A percentile compares a stretch with the other conserved stretches of the same genome.
Conservation (phyloP, 1,140 invertebrate genomes). For the Adoxophyes honmai region DNA sequence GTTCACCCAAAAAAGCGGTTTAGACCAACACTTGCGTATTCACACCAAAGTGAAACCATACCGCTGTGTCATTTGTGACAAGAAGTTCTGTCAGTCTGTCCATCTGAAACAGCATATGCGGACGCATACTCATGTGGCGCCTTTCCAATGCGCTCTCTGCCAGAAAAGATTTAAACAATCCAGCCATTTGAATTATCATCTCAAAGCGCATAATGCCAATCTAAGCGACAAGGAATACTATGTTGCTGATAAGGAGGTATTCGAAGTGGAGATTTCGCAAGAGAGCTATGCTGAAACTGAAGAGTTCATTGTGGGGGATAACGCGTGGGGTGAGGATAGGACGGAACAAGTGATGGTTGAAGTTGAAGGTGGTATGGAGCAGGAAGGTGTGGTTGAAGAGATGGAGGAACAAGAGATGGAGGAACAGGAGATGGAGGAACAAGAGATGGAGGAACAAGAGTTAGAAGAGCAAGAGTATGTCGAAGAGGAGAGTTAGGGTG, state of each 20-base stretch:
- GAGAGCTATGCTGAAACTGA: not conserved
- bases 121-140: conserved; percentile 81
- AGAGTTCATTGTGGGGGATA: not conserved
- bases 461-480: too few relatives aligned
- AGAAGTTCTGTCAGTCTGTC: conserved; percentile 78
- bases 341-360: too few relatives aligned
- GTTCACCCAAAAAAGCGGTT: conserved; percentile 86
- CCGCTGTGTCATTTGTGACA: conserved; percentile 83
- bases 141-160: conserved; percentile 84
- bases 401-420: not conserved
- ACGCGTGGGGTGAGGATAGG: not conserved
- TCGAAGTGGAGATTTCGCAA: not conserved
- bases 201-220: conserved; percentile 55
- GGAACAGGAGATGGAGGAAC: not conserved
- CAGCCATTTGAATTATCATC: conserved; percentile 68
- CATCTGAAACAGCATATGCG: conserved; percentile 71
- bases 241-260: not conserved
- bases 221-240: conserved; percentile 33
- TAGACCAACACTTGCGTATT: conserved; percentile 81
- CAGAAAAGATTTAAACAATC: conserved; percentile 71
- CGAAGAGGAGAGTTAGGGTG: not conserved
- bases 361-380: too few relatives aligned
- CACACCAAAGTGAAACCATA: conserved; percentile 82
- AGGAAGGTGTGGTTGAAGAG: not conserved
- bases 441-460: not conserved